Evolutionary conservation across 2,888 invertebrate species (phyloP), one percentile per base, ranked within the genome.

Genomic region (Melanotus villosus): DNA sequence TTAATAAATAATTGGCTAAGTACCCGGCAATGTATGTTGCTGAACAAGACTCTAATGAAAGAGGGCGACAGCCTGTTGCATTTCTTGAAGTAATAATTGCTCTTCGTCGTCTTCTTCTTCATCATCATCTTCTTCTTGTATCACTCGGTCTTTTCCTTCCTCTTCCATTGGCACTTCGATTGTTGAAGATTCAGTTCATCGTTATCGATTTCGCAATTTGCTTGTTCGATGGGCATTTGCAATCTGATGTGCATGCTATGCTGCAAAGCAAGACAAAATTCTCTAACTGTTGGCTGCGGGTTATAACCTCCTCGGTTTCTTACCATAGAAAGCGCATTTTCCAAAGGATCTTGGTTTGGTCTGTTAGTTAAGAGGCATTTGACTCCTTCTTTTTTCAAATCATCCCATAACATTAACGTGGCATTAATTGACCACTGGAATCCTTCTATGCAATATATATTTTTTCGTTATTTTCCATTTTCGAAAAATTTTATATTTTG

Each of bases 201-300:
- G 7, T 26, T 26, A 26, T 26, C 26, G 4, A 26, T 7, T 26
- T 26, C 26, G 7, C 26, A 26, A 26, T 26, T 26, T 26, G 7
- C 26, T 26, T 26, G 4, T 26, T 26, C 26, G 7, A 26, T 7
- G 7, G 26, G 26, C 26, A 26, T 26, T 26, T 26, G 26, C 26
- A 26, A 26, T 5, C 38, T n/a, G 21, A 57, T 57, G 1, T 57
- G 57, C 38, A 38, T 38, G 38, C 38, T 57, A 23, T 38, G 57
- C 21, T 57, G 57, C 14, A 57, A 41, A 2, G 38, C 38, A 6
- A 38, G 19, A 6, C 23, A 10, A 57, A 38, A 57, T 21, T 57
- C n/a, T 34, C 23, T 57, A 6, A 21, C 36, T 7, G 36, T 57
- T 7, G 57, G 57, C 18, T 57, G 41, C 2, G 57, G n/a, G 21